Percentiles rank a stretch among this genome's conserved stretches.
Evolutionary conservation across 2,888 invertebrate genomes (phyloP).

Genomic region (Stegophylla sp.): DNA sequence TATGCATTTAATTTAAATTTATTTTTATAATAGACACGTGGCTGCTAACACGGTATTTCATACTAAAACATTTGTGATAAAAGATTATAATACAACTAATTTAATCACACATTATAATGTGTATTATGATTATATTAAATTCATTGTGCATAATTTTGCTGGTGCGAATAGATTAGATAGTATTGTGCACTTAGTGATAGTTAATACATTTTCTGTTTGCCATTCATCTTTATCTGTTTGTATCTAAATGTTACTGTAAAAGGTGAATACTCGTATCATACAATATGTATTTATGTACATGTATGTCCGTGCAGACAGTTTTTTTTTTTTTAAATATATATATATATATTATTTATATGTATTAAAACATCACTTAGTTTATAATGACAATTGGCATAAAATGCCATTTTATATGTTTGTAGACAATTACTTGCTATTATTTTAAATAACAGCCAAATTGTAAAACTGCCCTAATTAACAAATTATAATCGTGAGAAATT

Average conservation of each 20-base stretch:
- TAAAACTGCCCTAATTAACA: conserved; percentile 48
- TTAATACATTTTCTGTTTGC: background rate
- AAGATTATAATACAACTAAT: background rate
- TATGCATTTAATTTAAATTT: conserved; percentile 33
- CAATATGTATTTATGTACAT: background rate
- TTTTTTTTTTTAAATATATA: conserved; percentile 24
- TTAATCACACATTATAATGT: no score
- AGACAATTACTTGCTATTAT: conserved; percentile 22
- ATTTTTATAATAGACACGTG: conserved; percentile 15
- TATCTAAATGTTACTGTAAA: conserved; percentile 11
- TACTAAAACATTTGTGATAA: conserved; percentile 32
- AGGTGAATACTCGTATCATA: background rate
- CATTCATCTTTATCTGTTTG: conserved; percentile 11
- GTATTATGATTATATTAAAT: background rate
- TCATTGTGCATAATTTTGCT: conserved; percentile 14
- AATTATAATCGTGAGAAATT: conserved; percentile 35
- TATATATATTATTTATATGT: no score
- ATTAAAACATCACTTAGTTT: conserved; percentile 36
- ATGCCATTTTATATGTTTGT: conserved; percentile 3
- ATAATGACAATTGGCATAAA: conserved; percentile 7
- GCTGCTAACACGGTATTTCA: conserved; percentile 19
- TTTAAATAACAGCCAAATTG: conserved; percentile 12
- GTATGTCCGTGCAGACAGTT: conserved; percentile 4
- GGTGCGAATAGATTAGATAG: conserved; percentile 10
- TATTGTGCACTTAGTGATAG: background rate